These are phyloP conservation scores for Perccottus glenii DNA, from an alignment of 2,113 vertebrate species.

Conservation along the genomic window DNA sequence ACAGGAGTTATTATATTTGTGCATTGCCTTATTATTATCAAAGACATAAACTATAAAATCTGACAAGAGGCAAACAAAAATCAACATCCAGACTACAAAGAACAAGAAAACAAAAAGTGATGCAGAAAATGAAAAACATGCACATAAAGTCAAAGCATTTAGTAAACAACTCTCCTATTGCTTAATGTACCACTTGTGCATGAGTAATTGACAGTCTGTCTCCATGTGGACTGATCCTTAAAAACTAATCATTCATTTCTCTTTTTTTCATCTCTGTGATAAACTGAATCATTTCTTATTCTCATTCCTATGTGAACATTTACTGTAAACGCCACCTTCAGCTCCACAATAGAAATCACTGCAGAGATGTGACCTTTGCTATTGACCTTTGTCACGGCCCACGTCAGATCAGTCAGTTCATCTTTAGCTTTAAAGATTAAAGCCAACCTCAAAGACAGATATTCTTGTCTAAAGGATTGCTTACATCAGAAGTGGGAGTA, in stretches of 20 bases:
- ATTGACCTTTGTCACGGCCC: constrained; percentile 26
- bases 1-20: no score
- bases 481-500: not conserved
- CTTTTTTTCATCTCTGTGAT: not conserved
- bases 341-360: constrained; percentile 34
- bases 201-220: no score
- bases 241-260: not conserved
- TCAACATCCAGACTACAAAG: no score
- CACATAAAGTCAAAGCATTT: no score
- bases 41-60: no score
- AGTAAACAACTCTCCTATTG: no score
- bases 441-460: constrained; percentile 12
- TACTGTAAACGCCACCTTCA: constrained; percentile 38
- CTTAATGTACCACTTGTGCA: no score
- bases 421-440: constrained; percentile 31
- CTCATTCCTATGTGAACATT: not conserved
- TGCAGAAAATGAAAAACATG: no score
- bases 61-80: no score
- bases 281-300: not conserved
- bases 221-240: no score
- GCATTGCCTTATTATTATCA: no score
- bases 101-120: no score
- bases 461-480: not conserved
- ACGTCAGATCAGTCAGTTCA: constrained; percentile 40
- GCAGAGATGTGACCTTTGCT: constrained; percentile 43